Evolutionary conservation across 2,113 vertebrate genomes (phyloP).

Genomic region (Stercorarius parasiticus): DNA sequence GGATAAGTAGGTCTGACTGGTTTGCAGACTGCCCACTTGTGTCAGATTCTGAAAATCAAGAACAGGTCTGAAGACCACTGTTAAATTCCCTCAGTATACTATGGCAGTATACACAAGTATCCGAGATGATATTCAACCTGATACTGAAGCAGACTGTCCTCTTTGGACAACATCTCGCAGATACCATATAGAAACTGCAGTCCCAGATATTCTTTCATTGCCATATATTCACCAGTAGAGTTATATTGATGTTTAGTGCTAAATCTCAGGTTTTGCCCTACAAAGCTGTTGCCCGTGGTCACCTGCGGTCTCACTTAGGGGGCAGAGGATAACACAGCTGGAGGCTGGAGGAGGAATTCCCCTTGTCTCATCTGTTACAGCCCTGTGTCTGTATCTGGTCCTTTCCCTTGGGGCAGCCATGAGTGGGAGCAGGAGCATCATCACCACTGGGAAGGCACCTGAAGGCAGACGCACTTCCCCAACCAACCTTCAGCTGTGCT

Average conservation of each 20-base stretch:
- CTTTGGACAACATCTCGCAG: background rate
- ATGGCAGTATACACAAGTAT: fast-evolving
- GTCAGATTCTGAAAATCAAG: background rate
- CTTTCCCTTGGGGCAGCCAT: background rate
- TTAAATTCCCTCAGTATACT: background rate
- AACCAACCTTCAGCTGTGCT: background rate
- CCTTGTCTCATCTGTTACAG: background rate
- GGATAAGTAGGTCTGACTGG: background rate
- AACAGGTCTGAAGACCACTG: background rate
- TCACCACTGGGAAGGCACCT: background rate
- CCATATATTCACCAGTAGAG: background rate
- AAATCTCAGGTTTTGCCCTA: background rate
- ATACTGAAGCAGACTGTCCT: background rate
- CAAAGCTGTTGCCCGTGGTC: fast-evolving
- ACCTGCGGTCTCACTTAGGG: background rate
- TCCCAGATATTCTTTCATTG: fast-evolving
- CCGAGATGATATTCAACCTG: background rate
- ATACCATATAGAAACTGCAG: background rate
- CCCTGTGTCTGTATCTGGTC: background rate
- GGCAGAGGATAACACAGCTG: background rate
- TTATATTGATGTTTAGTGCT: background rate
- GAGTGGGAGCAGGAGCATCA: background rate
- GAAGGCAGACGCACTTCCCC: background rate
- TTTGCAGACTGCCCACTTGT: background rate
- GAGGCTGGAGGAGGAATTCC: background rate